Percentiles rank a stretch among this genome's conserved stretches.
phyloP scores from a whole-genome alignment of 2,113 vertebrate genomes.

The Sprattus sprattus region DNA sequence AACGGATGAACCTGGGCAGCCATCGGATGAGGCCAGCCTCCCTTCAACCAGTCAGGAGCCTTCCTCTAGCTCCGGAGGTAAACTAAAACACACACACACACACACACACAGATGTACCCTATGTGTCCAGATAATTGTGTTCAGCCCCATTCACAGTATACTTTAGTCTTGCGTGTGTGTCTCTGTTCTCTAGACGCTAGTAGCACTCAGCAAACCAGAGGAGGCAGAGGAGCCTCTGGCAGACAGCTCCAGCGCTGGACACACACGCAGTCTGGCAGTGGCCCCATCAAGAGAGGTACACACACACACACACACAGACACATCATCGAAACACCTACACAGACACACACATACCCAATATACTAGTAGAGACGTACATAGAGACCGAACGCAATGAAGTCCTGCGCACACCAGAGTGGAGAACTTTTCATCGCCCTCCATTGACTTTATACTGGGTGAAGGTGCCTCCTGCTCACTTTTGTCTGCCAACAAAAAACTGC shows the following conservation, averaged over 20 bases:
- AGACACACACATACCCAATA: background rate
- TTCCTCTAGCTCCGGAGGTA: slow-evolving; percentile 89
- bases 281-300: slow-evolving; percentile 79
- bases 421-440: too few species aligned
- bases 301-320: slow-evolving; percentile 9
- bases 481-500: too few species aligned
- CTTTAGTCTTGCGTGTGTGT: background rate
- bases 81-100: background rate
- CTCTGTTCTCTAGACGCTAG: slow-evolving; percentile 77
- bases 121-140: background rate
- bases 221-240: slow-evolving; percentile 73
- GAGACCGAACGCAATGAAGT: too few species aligned
- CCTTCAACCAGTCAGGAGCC: slow-evolving; percentile 94
- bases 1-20: slow-evolving; percentile 78
- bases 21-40: slow-evolving; percentile 82
- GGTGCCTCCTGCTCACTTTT: too few species aligned
- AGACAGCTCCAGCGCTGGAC: slow-evolving; percentile 86
- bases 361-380: too few species aligned
- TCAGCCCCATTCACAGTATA: background rate
- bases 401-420: too few species aligned
- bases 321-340: background rate
- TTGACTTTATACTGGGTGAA: too few species aligned
- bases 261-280: slow-evolving; percentile 71
- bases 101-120: background rate
- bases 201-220: slow-evolving; percentile 76